phyloP scores from a whole-genome alignment of 2,888 invertebrate species.

The Gymnoscelis rufifasciata region DNA sequence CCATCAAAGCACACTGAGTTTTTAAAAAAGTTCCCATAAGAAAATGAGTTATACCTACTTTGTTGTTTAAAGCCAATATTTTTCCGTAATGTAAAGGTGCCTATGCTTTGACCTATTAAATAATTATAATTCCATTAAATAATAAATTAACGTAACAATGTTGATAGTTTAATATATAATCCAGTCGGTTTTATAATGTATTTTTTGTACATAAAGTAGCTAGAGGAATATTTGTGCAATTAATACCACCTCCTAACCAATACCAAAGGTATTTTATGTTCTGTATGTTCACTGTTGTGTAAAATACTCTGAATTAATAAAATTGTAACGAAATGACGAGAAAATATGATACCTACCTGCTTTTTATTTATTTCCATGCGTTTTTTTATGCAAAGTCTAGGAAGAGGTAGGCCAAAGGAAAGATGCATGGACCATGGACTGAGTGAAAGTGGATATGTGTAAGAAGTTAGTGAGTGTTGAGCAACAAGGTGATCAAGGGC shows the following conservation, averaged over 20 bases:
- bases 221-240: slow-evolving; percentile 72
- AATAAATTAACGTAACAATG: slow-evolving; percentile 51
- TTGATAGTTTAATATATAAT: slow-evolving; percentile 37
- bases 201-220: slow-evolving; percentile 74
- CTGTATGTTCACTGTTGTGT: slow-evolving; percentile 74
- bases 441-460: no score
- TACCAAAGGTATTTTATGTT: slow-evolving; percentile 76
- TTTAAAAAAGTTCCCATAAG: no score
- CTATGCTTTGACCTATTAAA: no score
- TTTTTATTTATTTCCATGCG: not conserved
- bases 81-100: no score
- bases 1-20: no score
- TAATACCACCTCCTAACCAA: slow-evolving; percentile 61
- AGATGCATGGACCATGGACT: no score
- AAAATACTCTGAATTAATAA: slow-evolving; percentile 71
- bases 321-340: slow-evolving; percentile 43
- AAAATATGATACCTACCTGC: slow-evolving; percentile 4
- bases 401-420: no score
- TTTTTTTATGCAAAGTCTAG: not conserved
- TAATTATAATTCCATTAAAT: not conserved
- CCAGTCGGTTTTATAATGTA: slow-evolving; percentile 61
- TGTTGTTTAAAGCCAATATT: no score
- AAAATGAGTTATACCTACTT: no score
- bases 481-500: no score
- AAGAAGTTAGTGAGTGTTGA: no score